These are phyloP conservation scores for Druceiella hillmani DNA, from an alignment of 2,888 invertebrate species.

Conservation along the genomic window DNA sequence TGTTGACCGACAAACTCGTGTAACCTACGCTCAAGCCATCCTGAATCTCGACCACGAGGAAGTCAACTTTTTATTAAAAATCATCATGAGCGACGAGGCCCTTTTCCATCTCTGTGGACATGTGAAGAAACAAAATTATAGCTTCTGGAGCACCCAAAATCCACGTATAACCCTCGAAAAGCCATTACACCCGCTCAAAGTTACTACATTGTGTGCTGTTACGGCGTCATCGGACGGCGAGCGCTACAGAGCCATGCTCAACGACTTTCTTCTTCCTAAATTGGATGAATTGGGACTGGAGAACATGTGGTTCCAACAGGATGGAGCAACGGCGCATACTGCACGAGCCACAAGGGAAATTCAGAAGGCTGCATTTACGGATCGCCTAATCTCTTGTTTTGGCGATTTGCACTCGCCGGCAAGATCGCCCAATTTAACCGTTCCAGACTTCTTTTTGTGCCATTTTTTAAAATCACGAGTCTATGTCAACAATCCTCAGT, in stretches of 20 bases:
- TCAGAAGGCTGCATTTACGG: constrained; percentile 13
- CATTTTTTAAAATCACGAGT: constrained; percentile 17
- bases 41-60: no score
- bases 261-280: constrained; percentile 5
- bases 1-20: no score
- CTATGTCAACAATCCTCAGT: no score
- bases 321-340: no score
- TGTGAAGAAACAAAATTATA: constrained; percentile 10
- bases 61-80: not conserved
- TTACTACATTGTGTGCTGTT: constrained; percentile 11
- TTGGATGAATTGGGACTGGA: constrained; percentile 10
- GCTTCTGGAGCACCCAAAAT: constrained; percentile 17
- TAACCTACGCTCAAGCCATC: no score
- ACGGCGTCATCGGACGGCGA: constrained; percentile 8
- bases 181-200: constrained; percentile 17
- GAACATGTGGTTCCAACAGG: constrained; percentile 10
- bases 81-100: constrained; percentile 3
- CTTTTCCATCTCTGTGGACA: not conserved
- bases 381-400: constrained; percentile 20
- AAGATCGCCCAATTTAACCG: constrained; percentile 20
- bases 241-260: constrained; percentile 20
- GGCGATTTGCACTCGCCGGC: constrained; percentile 22
- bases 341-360: no score
- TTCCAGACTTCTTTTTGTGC: constrained; percentile 20
- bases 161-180: constrained; percentile 15